Evolutionary conservation across 2,113 vertebrate genomes (phyloP).

Genomic region (Chlamydotis undulata): DNA sequence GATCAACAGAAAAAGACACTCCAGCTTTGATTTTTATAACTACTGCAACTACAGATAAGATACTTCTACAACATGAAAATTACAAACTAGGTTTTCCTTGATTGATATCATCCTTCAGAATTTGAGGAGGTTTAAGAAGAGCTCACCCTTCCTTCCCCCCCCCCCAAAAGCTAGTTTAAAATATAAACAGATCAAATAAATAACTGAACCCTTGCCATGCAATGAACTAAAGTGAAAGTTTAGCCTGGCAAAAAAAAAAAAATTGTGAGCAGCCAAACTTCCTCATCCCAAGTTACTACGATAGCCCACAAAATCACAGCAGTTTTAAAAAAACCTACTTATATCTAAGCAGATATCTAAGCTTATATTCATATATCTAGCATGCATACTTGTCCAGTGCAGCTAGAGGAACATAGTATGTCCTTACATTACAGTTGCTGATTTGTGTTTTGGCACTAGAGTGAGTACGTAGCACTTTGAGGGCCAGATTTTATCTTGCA

Average conservation of each 20-base stretch:
- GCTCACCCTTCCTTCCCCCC: no score
- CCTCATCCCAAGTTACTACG: background rate
- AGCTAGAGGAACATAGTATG: background rate
- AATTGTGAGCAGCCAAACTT: background rate
- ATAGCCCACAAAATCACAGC: background rate
- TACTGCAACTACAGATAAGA: background rate
- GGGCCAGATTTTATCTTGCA: background rate
- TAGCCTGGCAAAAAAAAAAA: background rate
- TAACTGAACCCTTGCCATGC: background rate
- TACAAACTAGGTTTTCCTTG: background rate
- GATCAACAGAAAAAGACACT: background rate
- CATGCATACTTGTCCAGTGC: background rate
- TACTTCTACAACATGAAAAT: background rate
- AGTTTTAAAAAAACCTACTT: background rate
- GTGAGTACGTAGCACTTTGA: background rate
- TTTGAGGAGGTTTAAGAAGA: background rate
- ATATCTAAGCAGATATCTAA: background rate
- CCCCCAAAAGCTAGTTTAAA: background rate
- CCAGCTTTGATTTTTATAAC: background rate
- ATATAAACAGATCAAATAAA: background rate
- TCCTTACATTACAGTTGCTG: background rate
- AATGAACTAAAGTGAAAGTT: background rate
- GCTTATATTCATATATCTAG: background rate
- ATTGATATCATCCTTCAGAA: background rate
- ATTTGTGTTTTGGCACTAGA: background rate